Evolutionary conservation across 2,113 vertebrate species (phyloP), one percentile per base, ranked within the genome.

Genomic region (Serinus canaria): DNA sequence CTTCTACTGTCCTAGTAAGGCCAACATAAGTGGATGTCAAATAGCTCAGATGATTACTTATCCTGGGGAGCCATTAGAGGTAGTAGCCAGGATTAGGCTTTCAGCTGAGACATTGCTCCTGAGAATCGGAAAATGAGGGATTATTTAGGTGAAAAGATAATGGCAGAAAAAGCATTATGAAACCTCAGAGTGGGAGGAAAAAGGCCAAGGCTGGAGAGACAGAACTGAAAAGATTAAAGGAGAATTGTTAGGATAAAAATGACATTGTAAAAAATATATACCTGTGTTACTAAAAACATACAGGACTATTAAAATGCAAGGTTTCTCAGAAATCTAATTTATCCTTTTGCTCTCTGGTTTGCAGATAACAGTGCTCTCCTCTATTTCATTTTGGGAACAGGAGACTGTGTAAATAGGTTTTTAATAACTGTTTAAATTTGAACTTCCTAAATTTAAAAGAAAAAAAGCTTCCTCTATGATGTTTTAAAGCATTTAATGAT

Each of bases 61-160:
- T 87, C 94, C 94, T 89, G 89, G 66, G 76, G 88, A 96, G 79
- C 78, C 89, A 89, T 95, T 96, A 92, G 50, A 93, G 59, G 49
- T 87, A 80, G 90, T 33, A 89, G 85, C 77, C 92, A 90, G 90
- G 93, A 96, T 97, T 96, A 94, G 91, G 87, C 63, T 96, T 94
- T 94, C 74, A 94, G 52, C 85, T 74, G 92, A 93, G 94, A 77
- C 60, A 59, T 56, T 94, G 83, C 81, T 93, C 73, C 92, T 92
- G 84, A 89, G 91, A 96, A 93, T 87, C 41, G 0, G 91, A 96
- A 96, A 97, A 97, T 93, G 91, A 95, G 81, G 49, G 94, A 97
- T 96, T 96, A 97, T 94, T 96, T 96, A 91, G 93, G 91, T 95
- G 95, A 92, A 95, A 95, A 88, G 92, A 95, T 94, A 89, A 96